Base-by-base conservation (phyloP, 2,113 vertebrate species). In the Saccopteryx bilineata region DNA sequence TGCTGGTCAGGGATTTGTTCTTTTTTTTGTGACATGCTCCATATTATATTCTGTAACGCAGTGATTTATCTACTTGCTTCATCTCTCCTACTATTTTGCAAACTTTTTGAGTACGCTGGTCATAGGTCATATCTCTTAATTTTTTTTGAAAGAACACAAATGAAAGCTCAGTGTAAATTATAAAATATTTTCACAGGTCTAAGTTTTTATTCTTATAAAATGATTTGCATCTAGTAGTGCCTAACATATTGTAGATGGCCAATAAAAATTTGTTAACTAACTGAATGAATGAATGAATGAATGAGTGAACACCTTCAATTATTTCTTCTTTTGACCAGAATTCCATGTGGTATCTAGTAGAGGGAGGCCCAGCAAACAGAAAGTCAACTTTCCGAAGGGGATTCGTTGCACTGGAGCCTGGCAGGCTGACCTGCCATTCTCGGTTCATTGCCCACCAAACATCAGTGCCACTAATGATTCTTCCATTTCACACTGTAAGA, bases 151-250 rank as follows among this genome's bases (percentile, higher is more conserved):
- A 80, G 75, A 72, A 88, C 1, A 26, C 46, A 68, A n/a, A 56
- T 56, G 82, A 94, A 95, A 95, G 65, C 52, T 66, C 69, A 56
- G 12, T 72, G 26, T 68, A 75, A 66, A 66, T 78, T 76, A 61
- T 74, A 19, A 95, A 83, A 80, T 58, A 79, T n/a, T 86, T 61
- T 94, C 17, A n/a, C 48, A 24, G 26, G 33, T 56, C 54, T 85
- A n/a, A 63, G 31, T 94, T 93, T 87, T 56, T 89, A 66, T 88
- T 95, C 15, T 86, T 84, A 6, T 63, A 56, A 86, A 93, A 75
- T 46, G 88, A 56, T 76, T 84, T 86, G 2, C 24, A 69, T 83
- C 31, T 80, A 1, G 60, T 26, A 52, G 13, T 76, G 7, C 60
- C 15, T 87, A 71, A 56, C 1, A 14, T 18, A 28, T 15, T 52